A percentile compares a stretch with the other conserved stretches of the same genome.
Conservation (phyloP, 1,140 invertebrate species). For the Geopemphigus sp. region DNA sequence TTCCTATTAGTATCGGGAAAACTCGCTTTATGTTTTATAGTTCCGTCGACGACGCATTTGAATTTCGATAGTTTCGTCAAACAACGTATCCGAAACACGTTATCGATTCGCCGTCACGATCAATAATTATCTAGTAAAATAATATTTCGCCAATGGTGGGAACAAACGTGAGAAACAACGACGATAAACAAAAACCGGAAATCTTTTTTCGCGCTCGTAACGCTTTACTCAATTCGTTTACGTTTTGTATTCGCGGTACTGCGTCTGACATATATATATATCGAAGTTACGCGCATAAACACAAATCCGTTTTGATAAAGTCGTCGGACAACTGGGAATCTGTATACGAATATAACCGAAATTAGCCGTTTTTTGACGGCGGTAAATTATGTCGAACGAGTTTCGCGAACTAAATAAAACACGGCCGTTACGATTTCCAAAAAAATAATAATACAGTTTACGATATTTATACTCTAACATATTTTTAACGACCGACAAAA, state of each 20-base stretch:
- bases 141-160: background rate
- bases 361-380: background rate
- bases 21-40: too few species aligned
- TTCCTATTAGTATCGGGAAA: too few species aligned
- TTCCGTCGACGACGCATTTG: too few species aligned
- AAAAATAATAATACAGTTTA: slow-evolving; percentile 7
- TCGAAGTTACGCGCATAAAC: too few species aligned
- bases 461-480: slow-evolving; percentile 11
- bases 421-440: background rate
- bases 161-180: background rate
- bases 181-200: background rate
- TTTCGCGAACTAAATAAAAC: background rate
- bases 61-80: too few species aligned
- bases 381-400: background rate
- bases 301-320: too few species aligned
- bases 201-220: too few species aligned
- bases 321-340: background rate
- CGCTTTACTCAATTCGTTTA: too few species aligned
- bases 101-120: background rate
- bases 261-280: too few species aligned
- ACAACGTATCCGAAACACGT: background rate
- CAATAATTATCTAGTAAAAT: background rate
- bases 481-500: slow-evolving; percentile 12
- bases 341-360: background rate
- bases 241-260: too few species aligned